Conservation (phyloP, 2,888 invertebrate species). For the Alviniconcha strummeri region DNA sequence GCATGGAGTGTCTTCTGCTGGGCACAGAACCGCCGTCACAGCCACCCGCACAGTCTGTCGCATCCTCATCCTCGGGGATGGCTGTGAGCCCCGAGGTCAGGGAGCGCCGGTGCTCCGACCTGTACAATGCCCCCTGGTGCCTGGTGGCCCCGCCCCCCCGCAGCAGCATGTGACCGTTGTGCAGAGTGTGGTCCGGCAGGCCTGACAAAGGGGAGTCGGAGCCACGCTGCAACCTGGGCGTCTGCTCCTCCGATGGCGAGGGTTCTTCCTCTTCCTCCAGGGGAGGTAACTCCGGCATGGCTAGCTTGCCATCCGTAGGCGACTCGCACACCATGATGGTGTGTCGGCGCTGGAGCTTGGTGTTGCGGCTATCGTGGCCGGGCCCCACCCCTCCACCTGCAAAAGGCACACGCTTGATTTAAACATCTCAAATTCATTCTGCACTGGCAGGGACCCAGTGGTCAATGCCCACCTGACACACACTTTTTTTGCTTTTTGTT, state of each 20-base stretch:
- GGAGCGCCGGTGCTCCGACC: constrained; percentile 39
- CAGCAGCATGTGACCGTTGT: constrained; percentile 26
- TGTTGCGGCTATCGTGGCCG: constrained; percentile 16
- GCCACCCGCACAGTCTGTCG: constrained; percentile 33
- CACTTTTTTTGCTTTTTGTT: too few relatives aligned
- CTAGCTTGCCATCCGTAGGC: constrained; percentile 49
- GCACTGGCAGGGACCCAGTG: too few relatives aligned
- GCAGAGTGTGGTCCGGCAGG: constrained; percentile 30
- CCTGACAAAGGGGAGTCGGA: constrained; percentile 23
- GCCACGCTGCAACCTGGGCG: constrained; percentile 15
- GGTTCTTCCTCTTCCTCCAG: constrained; percentile 44
- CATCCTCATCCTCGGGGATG: constrained; percentile 45
- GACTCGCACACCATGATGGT: constrained; percentile 68
- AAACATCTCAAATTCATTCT: too few relatives aligned
- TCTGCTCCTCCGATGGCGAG: constrained; percentile 39
- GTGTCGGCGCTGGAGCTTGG: constrained; percentile 58
- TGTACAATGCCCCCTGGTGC: constrained; percentile 26
- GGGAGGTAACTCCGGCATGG: constrained; percentile 43
- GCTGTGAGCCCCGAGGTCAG: constrained; percentile 42
- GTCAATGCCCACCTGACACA: too few relatives aligned
- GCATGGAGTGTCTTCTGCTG: constrained; percentile 33
- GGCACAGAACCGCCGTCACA: constrained; percentile 11
- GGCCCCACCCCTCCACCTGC: too few relatives aligned
- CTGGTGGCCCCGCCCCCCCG: not conserved
- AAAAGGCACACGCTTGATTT: too few relatives aligned